Base-by-base conservation (phyloP, 2,888 invertebrate genomes). In the Vesta saturnalis region DNA sequence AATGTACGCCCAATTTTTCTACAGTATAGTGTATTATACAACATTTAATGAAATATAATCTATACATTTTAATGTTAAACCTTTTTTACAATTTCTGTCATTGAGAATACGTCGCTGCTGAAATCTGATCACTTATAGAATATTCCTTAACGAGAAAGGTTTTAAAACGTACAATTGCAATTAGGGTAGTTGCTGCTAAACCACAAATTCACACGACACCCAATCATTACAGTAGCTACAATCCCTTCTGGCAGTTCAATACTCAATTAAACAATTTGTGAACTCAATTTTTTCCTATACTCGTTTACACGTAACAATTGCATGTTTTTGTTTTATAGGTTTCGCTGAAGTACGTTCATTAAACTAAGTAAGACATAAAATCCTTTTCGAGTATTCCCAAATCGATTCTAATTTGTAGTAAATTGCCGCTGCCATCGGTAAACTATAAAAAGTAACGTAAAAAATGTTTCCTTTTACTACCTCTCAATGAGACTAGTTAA, bases 331-430 rank as follows among this genome's bases (percentile, higher is more conserved):
- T n/a, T n/a, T n/a, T n/a, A n/a, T n/a, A n/a, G 52, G 23, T 60
- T 54, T 39, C 23, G 49, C 35, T 12, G 16, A 49, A 5, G 35
- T 43, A 23, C 21, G 18, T 39, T 54, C 30, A 54, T 47, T 23
- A 49, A 60, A 60, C 49, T n/a, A 15, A 21, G 61, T 21, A 52
- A 23, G 23, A 23, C 23, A 23, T 23, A 23, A 5, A 23, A 23
- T 8, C 39, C 21, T 55, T 62, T 62, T 35, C 22, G 57, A 18
- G 22, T 18, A 5, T 54, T 21, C 43, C 46, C 35, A 39, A 62
- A 67, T 67, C 67, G 62, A 67, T 67, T 67, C 47, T 67, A 67
- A 67, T 67, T 67, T 62, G 62, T 61, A 39, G 35, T 49, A 54
- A 64, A 64, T 59, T 49, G 23, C 30, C 47, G 21, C 23, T 49